Evolutionary conservation across 2,888 invertebrate genomes (phyloP), one percentile per base, ranked within the genome.

Genomic region (Tetheella fluctuosa): DNA sequence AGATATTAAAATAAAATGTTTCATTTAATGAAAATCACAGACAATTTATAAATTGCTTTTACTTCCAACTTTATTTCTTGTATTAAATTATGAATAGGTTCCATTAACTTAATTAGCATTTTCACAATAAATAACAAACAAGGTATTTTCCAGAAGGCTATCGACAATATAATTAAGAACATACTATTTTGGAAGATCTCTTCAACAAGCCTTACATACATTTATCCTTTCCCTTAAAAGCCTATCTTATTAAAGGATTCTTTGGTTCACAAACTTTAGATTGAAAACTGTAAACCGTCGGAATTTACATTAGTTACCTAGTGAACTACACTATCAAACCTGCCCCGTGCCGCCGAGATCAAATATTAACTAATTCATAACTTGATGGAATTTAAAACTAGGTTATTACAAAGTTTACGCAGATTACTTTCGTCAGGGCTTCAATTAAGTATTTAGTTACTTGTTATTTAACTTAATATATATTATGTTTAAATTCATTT

Each of bases 291-390:
- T 48, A 10, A 70, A 64, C 72, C 68, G 61, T 48, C 55, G 74
- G 73, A 70, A 73, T 73, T 74, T 74, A 72, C 73, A 72, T 72
- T 70, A 70, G 65, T 66, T 62, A n/a, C n/a, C n/a, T n/a, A 53
- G 61, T 60, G 68, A 57, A 57, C 17, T 20, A 20, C 48, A 8
- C 48, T 20, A 15, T 48, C 20, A n/a, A 20, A 20, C 20, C 10
- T 7, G 10, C 17, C 17, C 48, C 10, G 48, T 20, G 17, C 8
- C 48, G 17, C 2, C 20, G 48, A n/a, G 48, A 48, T n/a, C 15
- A n/a, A 39, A 48, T 10, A 48, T 48, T 10, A 48, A 17, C 17
- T 10, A 20, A 17, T 20, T 48, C 48, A 20, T 48, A 48, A 48
- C 48, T 48, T 10, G 2, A 48, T 48, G 48, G 48, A 48, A 48